A percentile compares a stretch with the other conserved stretches of the same genome.
These are phyloP conservation scores for Microvelia longipes DNA, from an alignment of 1,140 invertebrate species.

Conservation along the genomic window DNA sequence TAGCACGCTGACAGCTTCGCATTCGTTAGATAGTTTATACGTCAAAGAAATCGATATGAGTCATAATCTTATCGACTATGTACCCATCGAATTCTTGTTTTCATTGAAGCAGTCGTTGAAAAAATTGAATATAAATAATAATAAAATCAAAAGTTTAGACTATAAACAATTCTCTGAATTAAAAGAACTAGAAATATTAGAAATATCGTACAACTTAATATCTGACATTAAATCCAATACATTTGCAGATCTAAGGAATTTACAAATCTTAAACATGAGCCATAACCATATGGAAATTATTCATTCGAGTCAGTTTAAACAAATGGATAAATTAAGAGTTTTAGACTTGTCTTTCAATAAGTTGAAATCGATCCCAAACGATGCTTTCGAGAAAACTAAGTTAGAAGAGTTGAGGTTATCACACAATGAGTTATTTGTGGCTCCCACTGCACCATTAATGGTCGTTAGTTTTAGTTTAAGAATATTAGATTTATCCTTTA, in stretches of 20 bases:
- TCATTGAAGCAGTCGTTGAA: conserved; percentile 42
- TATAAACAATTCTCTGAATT: conserved; percentile 52
- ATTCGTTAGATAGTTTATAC: conserved; percentile 26
- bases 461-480: conserved; percentile 57
- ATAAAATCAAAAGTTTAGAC: conserved; percentile 51
- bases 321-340: conserved; percentile 53
- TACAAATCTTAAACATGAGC: conserved; percentile 67
- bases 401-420: conserved; percentile 65
- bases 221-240: conserved; percentile 51
- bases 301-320: conserved; percentile 62
- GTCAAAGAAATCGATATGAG: conserved; percentile 53
- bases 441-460: conserved; percentile 50
- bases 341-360: conserved; percentile 60
- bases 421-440: conserved; percentile 56
- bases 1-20: conserved; percentile 37
- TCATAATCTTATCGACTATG: conserved; percentile 44
- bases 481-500: conserved; percentile 58
- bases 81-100: conserved; percentile 43
- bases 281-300: conserved; percentile 58
- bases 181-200: conserved; percentile 51
- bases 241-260: conserved; percentile 50
- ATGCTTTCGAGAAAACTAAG: conserved; percentile 60
- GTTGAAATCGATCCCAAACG: conserved; percentile 54
- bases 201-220: conserved; percentile 56
- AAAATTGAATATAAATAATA: conserved; percentile 53